phyloP scores from a whole-genome alignment of 2,113 vertebrate genomes.

The Genyomyrus donnyi region DNA sequence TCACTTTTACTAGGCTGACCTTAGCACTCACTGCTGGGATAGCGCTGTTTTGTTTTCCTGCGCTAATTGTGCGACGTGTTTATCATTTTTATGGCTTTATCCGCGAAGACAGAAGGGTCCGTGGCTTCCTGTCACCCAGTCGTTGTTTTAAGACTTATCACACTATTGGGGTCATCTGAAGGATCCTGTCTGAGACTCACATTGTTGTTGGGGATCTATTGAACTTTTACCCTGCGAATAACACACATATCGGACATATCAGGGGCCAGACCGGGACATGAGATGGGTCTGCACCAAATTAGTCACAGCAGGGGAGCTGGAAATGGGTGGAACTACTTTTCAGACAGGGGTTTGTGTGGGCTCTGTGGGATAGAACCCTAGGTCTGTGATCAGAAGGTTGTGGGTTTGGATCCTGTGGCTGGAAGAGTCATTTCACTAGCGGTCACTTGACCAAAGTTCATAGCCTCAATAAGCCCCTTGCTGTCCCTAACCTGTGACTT shows the following conservation, averaged over 20 bases:
- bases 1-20: conserved; percentile 43
- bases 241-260: conserved; percentile 38
- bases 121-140: conserved; percentile 53
- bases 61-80: conserved; percentile 57
- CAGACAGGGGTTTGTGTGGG: background rate
- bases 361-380: background rate
- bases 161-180: conserved; percentile 56
- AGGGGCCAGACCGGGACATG: background rate
- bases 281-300: background rate
- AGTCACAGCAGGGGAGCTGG: background rate
- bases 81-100: conserved; percentile 73
- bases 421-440: background rate
- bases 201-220: conserved; percentile 53
- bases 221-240: conserved; percentile 60
- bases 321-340: background rate
- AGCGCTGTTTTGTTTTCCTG: conserved; percentile 44
- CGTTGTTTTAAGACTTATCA: conserved; percentile 48
- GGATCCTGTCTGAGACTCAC: conserved; percentile 41
- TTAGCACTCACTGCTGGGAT: conserved; percentile 24
- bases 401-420: background rate
- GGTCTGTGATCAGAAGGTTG: background rate
- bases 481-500: background rate
- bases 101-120: conserved; percentile 57
- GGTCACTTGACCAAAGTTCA: background rate
- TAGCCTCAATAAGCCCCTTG: background rate